phyloP scores from a whole-genome alignment of 1,140 invertebrate genomes.

The Grapholita molesta region DNA sequence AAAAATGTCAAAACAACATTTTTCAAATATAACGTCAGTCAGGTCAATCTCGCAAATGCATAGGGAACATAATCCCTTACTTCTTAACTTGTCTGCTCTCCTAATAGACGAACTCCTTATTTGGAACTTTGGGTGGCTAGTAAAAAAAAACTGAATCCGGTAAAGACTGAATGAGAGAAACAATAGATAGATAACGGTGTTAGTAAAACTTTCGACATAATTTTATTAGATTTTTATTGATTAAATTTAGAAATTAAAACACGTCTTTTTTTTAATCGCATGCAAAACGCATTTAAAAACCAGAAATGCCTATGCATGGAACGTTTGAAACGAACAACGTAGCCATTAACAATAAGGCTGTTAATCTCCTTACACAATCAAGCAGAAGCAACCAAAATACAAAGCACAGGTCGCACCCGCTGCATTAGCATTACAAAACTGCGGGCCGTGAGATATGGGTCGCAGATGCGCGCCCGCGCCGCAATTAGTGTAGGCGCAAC shows the following conservation, averaged over 20 bases:
- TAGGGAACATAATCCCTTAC: background rate
- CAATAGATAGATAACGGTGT: too few relatives aligned
- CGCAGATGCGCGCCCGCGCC: slow-evolving; percentile 45
- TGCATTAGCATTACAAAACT: slow-evolving; percentile 52
- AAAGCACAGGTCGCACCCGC: slow-evolving; percentile 21
- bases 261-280: too few relatives aligned
- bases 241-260: too few relatives aligned
- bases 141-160: slow-evolving; percentile 7
- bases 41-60: background rate
- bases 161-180: too few relatives aligned
- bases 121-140: slow-evolving; percentile 41
- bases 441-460: slow-evolving; percentile 54
- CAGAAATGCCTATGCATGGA: background rate
- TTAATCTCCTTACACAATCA: slow-evolving; percentile 13
- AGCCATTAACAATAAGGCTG: background rate
- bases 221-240: too few relatives aligned
- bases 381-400: slow-evolving; percentile 32
- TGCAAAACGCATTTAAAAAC: background rate
- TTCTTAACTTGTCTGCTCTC: slow-evolving; percentile 22
- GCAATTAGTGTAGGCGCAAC: slow-evolving; percentile 50
- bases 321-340: background rate
- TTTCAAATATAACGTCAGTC: background rate
- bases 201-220: too few relatives aligned
- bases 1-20: too few relatives aligned
- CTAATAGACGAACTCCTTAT: slow-evolving; percentile 46